Evolutionary conservation across 2,113 vertebrate species (phyloP), one percentile per base, ranked within the genome.

Genomic region (Macquaria australasica): DNA sequence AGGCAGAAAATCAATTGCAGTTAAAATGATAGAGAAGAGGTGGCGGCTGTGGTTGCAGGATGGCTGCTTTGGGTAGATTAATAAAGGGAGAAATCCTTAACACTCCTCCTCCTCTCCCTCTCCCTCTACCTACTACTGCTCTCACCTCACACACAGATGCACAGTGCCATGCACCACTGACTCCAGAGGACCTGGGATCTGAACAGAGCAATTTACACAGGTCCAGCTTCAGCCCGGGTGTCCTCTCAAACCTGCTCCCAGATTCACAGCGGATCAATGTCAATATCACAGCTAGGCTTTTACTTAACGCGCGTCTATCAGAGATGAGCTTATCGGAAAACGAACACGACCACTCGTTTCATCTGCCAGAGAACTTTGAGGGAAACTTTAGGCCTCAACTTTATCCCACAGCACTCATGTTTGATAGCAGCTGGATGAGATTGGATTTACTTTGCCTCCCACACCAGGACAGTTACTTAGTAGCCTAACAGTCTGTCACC

Each of bases 1-100:
- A 87, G 93, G 88, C 90, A 92, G 87, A 91, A 95, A 95, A 95
- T 96, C 95, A 89, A 95, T 95, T 92, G 68, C 70, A 90, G 91
- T 94, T 95, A 91, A 94, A 95, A 94, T 93, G 93, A 95, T 93
- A 83, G 91, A 95, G 91, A 92, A 90, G 88, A 85, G 76, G 89
- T 77, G 88, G 76, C 48, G 41, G 87, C 84, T 55, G 75, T 88
- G 92, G 88, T 81, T 90, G 90, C 77, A 85, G 79, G 82, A 91
- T 87, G 88, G 88, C 87, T 92, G 88, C 85, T 94, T 94, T 83
- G 90, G 85, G 78, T 90, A 91, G 90, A 94, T 94, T 93, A 93
- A 94, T 91, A 85, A 78, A 79, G 66, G 81, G 84, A 92, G 82
- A 84, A 90, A 91, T 90, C 87, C 78, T 87, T 75, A 76, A 89